Evolutionary conservation across 1,140 invertebrate genomes (phyloP), one percentile per base, ranked within the genome.

Genomic region (Heliothis subflexa): DNA sequence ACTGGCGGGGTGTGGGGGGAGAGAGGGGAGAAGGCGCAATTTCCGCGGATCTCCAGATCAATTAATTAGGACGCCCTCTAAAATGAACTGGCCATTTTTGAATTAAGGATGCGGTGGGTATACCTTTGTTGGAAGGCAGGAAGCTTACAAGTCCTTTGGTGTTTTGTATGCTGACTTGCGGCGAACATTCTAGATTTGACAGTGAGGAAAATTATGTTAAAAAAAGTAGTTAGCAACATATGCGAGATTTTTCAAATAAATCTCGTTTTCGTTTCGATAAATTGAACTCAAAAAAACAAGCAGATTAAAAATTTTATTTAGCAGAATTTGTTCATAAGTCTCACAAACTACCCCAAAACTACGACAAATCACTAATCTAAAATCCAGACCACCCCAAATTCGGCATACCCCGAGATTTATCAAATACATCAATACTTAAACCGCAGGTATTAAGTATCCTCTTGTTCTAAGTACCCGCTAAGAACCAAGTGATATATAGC

Each of bases 51-150:
- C 90, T 90, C 86, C 83, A 86, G 89, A 93, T 92, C 92, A 93
- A 93, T 93, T 93, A 93, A 93, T 93, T 92, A 93, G 86, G 87
- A 86, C 81, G 82, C 86, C 83, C 85, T 83, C 87, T 85, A 88
- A 89, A 92, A 88, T 89, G 85, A 87, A 89, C 84, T 76, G 84
- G 84, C 84, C 80, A 87, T 93, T 90, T 92, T 92, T 89, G 89
- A 90, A 88, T 88, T 82, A 89, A 87, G 52, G 54, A 72, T 72
- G 66, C 68, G 77, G 73, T 47, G 70, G 50, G 40, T 11, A 14
- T 57, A 70, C 50, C 47, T 54, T 70, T 70, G 47, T 52, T 13
- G 11, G 21, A 12, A 50, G 61, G 13, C 61, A 49, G 66, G 66
- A 50, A 70, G 66, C 45, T 52, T 52, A 50, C 47, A 21, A 50